phyloP scores from a whole-genome alignment of 2,888 invertebrate species.

The Catocala nupta region DNA sequence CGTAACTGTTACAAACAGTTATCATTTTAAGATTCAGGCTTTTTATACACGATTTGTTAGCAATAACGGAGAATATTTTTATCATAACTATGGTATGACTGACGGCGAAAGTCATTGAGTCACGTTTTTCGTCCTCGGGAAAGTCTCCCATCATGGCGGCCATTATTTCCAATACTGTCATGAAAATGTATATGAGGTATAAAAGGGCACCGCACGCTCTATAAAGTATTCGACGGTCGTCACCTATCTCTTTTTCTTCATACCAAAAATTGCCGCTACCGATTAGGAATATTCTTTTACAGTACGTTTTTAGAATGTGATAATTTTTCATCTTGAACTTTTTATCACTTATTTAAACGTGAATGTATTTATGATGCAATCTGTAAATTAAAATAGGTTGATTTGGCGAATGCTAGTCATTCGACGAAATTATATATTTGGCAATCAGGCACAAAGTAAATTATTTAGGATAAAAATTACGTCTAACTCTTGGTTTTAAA shows the following conservation, averaged over 20 bases:
- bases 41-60: conserved; percentile 67
- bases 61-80: conserved; percentile 70
- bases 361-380: no score
- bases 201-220: conserved; percentile 58
- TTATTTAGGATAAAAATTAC: no score
- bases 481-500: no score
- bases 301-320: conserved; percentile 66
- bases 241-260: conserved; percentile 62
- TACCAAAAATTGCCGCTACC: conserved; percentile 81
- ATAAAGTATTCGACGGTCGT: conserved; percentile 68
- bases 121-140: conserved; percentile 76
- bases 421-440: no score
- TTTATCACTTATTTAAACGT: not conserved
- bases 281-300: conserved; percentile 65
- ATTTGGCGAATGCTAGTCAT: no score
- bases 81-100: conserved; percentile 77
- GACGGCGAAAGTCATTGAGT: conserved; percentile 73
- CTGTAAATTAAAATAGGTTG: no score
- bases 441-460: no score
- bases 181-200: conserved; percentile 64
- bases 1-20: conserved; percentile 66
- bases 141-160: conserved; percentile 70
- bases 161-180: conserved; percentile 77
- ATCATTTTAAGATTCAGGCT: conserved; percentile 68
- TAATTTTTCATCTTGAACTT: conserved; percentile 69